These are phyloP conservation scores for Masticophis lateralis DNA, from an alignment of 2,797 vertebrate species.

Conservation along the genomic window DNA sequence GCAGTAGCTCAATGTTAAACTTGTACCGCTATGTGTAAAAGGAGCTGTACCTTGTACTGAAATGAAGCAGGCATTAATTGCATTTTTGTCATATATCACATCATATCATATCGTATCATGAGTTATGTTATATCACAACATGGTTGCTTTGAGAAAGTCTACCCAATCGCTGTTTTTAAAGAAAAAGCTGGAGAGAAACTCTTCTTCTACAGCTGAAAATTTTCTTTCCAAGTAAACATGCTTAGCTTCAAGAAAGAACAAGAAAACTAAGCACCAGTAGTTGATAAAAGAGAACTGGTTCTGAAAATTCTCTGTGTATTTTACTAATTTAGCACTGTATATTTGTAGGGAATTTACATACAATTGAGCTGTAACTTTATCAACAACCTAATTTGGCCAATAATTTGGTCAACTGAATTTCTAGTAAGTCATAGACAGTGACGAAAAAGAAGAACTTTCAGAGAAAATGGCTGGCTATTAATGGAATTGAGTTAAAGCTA, in stretches of 20 bases:
- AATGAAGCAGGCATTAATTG: constrained; percentile 16
- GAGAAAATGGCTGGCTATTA: constrained; percentile 15
- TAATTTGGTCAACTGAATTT: constrained; percentile 7
- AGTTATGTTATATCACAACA: neutral
- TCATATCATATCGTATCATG: neutral
- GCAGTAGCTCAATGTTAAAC: neutral
- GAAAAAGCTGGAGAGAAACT: constrained; percentile 25
- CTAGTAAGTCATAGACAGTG: neutral
- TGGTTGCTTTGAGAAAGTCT: constrained; percentile 38
- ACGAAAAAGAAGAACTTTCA: constrained; percentile 5
- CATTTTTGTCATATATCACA: neutral
- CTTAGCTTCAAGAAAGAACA: neutral
- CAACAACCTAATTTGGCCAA: constrained; percentile 27
- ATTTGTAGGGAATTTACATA: constrained; percentile 12
- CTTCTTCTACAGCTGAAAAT: neutral
- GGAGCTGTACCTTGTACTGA: neutral
- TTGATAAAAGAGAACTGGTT: neutral
- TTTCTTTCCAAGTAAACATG: neutral
- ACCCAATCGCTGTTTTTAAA: constrained; percentile 21
- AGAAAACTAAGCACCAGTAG: rapidly evolving
- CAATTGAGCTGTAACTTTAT: neutral
- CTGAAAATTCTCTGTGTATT: constrained; percentile 20
- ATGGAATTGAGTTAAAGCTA: neutral
- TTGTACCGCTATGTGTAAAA: neutral
- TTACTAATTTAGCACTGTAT: constrained; percentile 35